Base-by-base conservation (phyloP, 1,140 invertebrate genomes). In the Drosophila obscura region DNA sequence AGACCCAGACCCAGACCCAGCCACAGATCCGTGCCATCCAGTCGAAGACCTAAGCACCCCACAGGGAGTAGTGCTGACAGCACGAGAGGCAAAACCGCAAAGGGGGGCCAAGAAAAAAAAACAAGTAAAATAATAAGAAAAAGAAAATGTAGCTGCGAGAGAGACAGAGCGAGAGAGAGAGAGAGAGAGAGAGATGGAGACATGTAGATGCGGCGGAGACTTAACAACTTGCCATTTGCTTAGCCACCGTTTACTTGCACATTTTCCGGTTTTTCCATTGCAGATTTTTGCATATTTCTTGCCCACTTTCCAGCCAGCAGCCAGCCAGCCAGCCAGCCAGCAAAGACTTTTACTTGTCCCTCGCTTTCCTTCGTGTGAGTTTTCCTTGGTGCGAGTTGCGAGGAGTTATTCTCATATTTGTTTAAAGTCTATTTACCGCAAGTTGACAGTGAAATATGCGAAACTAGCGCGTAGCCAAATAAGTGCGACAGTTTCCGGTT, bases 401-500 rank as follows among this genome's bases (percentile, higher is more conserved):
- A 88, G 83, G 68, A 88, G 83, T 83, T 87, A 88, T 87, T 87
- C 88, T 88, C 83, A 87, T 87, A 87, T 87, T 87, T 87, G 83
- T 87, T 88, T 87, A 87, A 87, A 87, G 83, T 88, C 83, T 87
- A 87, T 87, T 87, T 87, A 87, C 83, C 83, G 83, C 83, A 87
- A 87, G 83, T 88, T 87, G 83, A 87, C 83, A 87, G 83, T 87
- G 83, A 87, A 87, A 87, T 87, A 87, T 87, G 83, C 83, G 83
- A 83, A 88, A 87, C 83, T 88, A 87, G 83, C 83, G 83, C 83
- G 83, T 87, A 87, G 83, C 83, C 83, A 87, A 87, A 87, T 87
- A 87, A 87, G 83, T 87, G 83, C 83, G 83, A 88, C 83, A 88
- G 83, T 87, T 87, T 87, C 83, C 83, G 83, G 83, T 87, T 87